Conservation (phyloP, 1,140 invertebrate species). For the Atopsyche davidsoni region DNA sequence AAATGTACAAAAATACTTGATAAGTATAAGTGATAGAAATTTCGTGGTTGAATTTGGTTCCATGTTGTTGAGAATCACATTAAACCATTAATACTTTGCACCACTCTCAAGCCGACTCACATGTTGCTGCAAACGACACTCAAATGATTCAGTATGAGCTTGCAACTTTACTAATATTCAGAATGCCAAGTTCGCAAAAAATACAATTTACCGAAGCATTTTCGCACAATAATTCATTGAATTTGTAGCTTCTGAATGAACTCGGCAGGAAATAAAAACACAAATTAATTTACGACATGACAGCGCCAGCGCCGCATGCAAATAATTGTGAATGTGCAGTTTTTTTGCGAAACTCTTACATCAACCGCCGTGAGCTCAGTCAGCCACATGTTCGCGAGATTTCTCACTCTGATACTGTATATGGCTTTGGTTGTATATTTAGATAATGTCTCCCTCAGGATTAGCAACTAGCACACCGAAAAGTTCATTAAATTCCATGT, state of each 20-base stretch:
- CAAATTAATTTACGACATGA: conserved; percentile 26
- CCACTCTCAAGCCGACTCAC: background rate
- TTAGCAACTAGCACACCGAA: no score
- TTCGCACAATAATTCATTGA: conserved; percentile 29
- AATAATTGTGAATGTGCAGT: conserved; percentile 11
- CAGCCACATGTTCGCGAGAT: no score
- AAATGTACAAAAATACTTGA: no score
- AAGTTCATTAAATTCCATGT: no score
- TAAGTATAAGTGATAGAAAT: no score
- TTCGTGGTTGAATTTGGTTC: no score
- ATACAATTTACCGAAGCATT: background rate
- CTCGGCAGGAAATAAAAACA: conserved; percentile 29
- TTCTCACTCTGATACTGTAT: no score
- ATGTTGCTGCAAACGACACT: conserved; percentile 1
- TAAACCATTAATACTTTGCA: no score
- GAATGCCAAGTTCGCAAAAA: conserved; percentile 3
- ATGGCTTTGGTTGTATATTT: no score
- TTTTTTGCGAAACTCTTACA: conserved; percentile 4
- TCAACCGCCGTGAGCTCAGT: background rate
- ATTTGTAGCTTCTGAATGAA: conserved; percentile 24
- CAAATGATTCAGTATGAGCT: background rate
- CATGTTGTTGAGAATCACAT: no score
- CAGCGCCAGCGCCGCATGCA: conserved; percentile 21
- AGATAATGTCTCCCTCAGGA: no score
- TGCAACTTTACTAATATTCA: background rate